These are phyloP conservation scores for Ornithoptera alexandrae DNA, from an alignment of 2,888 invertebrate species.

Conservation along the genomic window DNA sequence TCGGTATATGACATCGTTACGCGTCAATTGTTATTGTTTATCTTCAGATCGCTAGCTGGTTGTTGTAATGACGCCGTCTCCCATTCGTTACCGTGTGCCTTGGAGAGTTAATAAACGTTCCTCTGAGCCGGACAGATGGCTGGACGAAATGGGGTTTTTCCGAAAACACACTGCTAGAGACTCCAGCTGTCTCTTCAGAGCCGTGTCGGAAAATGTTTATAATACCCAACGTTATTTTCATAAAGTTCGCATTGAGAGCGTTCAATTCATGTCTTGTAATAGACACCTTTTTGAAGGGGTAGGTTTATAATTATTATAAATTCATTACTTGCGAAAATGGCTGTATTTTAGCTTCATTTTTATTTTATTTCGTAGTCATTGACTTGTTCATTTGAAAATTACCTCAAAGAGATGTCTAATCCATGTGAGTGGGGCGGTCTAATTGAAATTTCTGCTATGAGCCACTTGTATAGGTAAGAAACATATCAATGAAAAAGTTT, in stretches of 20 bases:
- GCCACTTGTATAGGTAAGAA: conserved; percentile 84
- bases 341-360: conserved; percentile 12
- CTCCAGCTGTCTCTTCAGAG: conserved; percentile 92
- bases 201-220: conserved; percentile 90
- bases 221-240: conserved; percentile 86
- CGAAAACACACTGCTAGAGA: conserved; percentile 94
- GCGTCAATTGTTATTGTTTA: conserved; percentile 78
- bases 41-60: conserved; percentile 70
- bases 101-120: conserved; percentile 74
- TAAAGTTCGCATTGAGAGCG: conserved; percentile 85
- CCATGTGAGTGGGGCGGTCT: conserved; percentile 85
- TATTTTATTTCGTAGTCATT: conserved; percentile 76
- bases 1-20: conserved; percentile 30
- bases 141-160: conserved; percentile 89
- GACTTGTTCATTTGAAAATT: conserved; percentile 82
- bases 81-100: conserved; percentile 71
- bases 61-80: conserved; percentile 68
- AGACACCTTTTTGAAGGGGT: conserved; percentile 83
- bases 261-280: conserved; percentile 85
- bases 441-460: conserved; percentile 85
- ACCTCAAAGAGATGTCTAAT: conserved; percentile 85
- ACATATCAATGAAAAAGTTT: neutral
- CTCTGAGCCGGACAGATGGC: conserved; percentile 85
- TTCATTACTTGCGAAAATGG: conserved; percentile 27
- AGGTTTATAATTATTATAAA: conserved; percentile 41